Evolutionary conservation across 2,888 invertebrate genomes (phyloP).

Genomic region (Diadegma fenestrale): DNA sequence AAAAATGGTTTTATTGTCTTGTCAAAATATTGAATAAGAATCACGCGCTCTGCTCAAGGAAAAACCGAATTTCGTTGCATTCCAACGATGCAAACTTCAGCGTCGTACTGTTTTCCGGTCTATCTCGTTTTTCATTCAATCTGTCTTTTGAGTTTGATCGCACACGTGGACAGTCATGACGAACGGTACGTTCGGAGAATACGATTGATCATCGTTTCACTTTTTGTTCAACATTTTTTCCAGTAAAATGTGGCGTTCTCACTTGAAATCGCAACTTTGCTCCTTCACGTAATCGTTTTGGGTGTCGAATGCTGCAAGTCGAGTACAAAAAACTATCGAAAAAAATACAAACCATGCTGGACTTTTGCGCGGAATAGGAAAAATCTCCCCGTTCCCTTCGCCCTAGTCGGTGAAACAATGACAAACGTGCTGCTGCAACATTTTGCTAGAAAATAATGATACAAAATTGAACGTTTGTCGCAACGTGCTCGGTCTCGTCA

Average conservation of each 20-base stretch:
- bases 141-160: not conserved
- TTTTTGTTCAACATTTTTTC: conserved; percentile 30
- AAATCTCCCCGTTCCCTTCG: not conserved
- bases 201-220: conserved; percentile 24
- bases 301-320: conserved; percentile 37
- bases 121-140: not conserved
- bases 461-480: conserved; percentile 54
- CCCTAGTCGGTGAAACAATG: conserved; percentile 3
- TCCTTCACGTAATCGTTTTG: conserved; percentile 22
- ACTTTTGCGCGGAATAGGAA: conserved; percentile 18
- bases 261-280: not conserved
- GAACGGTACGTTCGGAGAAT: not conserved
- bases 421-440: conserved; percentile 38
- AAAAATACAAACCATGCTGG: not conserved
- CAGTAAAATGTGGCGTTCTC: conserved; percentile 52
- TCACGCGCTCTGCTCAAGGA: too few species aligned
- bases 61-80: too few species aligned
- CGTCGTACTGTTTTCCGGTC: not conserved
- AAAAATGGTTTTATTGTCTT: too few species aligned
- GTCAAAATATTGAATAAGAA: too few species aligned
- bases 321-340: not conserved
- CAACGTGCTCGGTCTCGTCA: conserved; percentile 53
- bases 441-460: conserved; percentile 50
- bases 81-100: too few species aligned
- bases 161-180: conserved; percentile 5